phyloP scores from a whole-genome alignment of 2,113 vertebrate species.

The Larimichthys polyactis region DNA sequence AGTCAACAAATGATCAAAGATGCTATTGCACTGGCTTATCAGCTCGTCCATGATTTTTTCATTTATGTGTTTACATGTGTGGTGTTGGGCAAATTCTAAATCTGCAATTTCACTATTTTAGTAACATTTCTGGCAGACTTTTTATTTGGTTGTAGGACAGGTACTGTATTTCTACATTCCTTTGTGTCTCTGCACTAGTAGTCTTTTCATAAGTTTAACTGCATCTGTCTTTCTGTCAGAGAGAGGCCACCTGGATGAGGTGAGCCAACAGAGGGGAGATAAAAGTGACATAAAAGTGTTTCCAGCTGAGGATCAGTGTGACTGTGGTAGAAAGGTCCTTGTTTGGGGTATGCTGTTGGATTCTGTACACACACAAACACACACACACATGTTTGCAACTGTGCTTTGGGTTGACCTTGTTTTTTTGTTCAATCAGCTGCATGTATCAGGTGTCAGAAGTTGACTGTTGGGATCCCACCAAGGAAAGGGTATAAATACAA shows the following conservation, averaged over 20 bases:
- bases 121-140: not conserved
- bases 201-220: constrained; percentile 35
- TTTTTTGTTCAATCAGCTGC: constrained; percentile 74
- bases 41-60: not conserved
- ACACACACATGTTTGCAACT: constrained; percentile 60
- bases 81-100: not conserved
- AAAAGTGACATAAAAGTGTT: constrained; percentile 36
- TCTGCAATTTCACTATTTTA: not conserved
- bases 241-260: constrained; percentile 78
- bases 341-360: constrained; percentile 58
- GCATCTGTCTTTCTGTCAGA: constrained; percentile 45
- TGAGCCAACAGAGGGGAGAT: constrained; percentile 50
- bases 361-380: constrained; percentile 46
- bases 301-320: constrained; percentile 62
- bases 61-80: constrained; percentile 2
- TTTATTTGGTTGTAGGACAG: not conserved
- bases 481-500: constrained; percentile 82
- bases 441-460: constrained; percentile 80
- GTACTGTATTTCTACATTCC: not conserved
- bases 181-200: not conserved
- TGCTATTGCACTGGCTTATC: not conserved
- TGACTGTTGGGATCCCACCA: constrained; percentile 80
- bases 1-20: not conserved
- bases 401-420: constrained; percentile 72
- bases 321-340: constrained; percentile 59